These are phyloP conservation scores for Burhinus oedicnemus DNA, from an alignment of 2,113 vertebrate genomes.

Conservation along the genomic window DNA sequence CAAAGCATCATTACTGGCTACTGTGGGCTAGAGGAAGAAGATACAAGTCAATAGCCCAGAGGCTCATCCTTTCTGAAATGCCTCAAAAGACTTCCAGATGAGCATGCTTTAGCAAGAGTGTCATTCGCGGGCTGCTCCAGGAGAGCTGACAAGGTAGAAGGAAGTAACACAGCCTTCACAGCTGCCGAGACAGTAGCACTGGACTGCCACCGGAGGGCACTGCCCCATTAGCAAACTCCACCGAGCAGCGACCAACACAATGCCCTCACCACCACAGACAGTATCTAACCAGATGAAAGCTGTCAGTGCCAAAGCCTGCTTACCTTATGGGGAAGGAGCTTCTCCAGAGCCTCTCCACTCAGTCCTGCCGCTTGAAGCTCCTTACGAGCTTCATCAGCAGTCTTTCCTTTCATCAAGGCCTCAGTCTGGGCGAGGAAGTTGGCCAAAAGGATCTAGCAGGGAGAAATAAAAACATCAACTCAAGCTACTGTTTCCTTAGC, in stretches of 20 bases:
- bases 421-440: slow-evolving; percentile 98
- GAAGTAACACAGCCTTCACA: not conserved
- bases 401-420: slow-evolving; percentile 96
- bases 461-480: not conserved
- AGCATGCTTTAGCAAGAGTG: not conserved
- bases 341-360: slow-evolving; percentile 81
- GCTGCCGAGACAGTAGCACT: not conserved
- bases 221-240: not conserved
- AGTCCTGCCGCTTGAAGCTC: slow-evolving; percentile 86
- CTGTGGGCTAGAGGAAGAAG: not conserved
- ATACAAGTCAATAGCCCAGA: not conserved
- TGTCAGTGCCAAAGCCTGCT: not conserved
- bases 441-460: slow-evolving; percentile 87
- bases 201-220: not conserved
- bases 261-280: not conserved
- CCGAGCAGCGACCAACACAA: not conserved
- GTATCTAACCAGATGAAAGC: rapidly evolving
- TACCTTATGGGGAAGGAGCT: slow-evolving; percentile 95
- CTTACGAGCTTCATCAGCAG: slow-evolving; percentile 82
- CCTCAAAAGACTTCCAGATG: not conserved
- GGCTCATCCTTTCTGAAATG: not conserved
- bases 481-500: not conserved
- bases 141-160: not conserved
- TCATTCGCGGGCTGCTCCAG: not conserved
- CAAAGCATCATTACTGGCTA: not conserved